Percentiles rank a stretch among this genome's conserved stretches.
Conservation (phyloP, 1,140 invertebrate genomes). For the Bicyclus anynana region DNA sequence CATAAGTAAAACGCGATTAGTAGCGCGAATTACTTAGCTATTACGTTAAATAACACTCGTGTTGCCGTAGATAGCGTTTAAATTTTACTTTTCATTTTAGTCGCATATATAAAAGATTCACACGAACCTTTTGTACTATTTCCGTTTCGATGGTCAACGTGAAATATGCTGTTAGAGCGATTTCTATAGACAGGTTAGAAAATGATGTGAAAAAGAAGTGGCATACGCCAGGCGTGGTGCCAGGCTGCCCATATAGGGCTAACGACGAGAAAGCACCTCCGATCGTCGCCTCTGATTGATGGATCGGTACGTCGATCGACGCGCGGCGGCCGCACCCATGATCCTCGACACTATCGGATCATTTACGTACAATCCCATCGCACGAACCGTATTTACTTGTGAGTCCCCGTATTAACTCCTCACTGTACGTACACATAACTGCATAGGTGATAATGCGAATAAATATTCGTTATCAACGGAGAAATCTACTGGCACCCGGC, state of each 20-base stretch:
- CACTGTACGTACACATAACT: not conserved
- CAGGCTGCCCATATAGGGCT: conserved; percentile 68
- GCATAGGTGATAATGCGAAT: conserved; percentile 7
- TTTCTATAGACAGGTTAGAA: conserved; percentile 74
- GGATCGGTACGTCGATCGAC: conserved; percentile 46
- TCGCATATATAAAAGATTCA: not conserved
- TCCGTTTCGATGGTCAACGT: conserved; percentile 49
- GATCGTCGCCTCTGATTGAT: conserved; percentile 63
- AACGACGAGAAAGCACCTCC: conserved; percentile 74
- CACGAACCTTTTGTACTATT: conserved; percentile 25
- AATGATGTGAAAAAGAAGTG: conserved; percentile 74
- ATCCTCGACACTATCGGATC: conserved; percentile 9
- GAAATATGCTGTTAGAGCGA: conserved; percentile 65
- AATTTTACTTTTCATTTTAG: conserved; percentile 7
- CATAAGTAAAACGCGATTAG: conserved; percentile 3
- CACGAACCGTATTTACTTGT: conserved; percentile 8
- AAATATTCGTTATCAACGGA: conserved; percentile 15
- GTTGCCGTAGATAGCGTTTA: not conserved
- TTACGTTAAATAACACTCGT: not conserved
- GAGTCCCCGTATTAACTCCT: not conserved
- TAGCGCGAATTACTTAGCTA: not conserved
- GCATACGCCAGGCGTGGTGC: conserved; percentile 66
- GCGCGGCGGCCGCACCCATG: conserved; percentile 33
- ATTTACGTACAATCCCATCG: conserved; percentile 26
- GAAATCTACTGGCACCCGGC: conserved; percentile 31